Percentiles rank a stretch among this genome's conserved stretches.
These are phyloP conservation scores for Orthonevra nobilis DNA, from an alignment of 2,888 invertebrate genomes.

Conservation along the genomic window DNA sequence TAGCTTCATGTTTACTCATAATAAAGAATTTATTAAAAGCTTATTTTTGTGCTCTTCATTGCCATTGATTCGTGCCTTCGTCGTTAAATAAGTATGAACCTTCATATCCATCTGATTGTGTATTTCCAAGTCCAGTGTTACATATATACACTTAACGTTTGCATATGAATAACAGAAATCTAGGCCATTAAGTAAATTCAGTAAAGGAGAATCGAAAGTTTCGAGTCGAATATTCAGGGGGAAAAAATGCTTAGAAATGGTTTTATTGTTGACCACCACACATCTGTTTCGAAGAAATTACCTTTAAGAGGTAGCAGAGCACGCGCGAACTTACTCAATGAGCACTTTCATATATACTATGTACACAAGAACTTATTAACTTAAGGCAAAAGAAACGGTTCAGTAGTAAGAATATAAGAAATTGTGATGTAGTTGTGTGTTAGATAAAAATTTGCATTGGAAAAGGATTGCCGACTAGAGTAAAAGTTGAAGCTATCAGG, in stretches of 20 bases:
- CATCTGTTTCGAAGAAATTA: slow-evolving; percentile 18
- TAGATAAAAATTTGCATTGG: slow-evolving; percentile 27
- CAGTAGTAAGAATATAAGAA: slow-evolving; percentile 12
- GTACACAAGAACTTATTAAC: slow-evolving; percentile 19
- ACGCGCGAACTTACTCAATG: slow-evolving; percentile 55
- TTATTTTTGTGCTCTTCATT: slow-evolving; percentile 30
- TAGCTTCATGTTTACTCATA: slow-evolving; percentile 35
- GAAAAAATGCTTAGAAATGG: slow-evolving; percentile 31
- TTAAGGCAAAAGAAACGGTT: slow-evolving; percentile 26
- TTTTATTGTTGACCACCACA: slow-evolving; percentile 59
- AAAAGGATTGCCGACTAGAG: slow-evolving; percentile 2
- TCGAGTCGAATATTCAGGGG: slow-evolving; percentile 7
- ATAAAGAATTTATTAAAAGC: slow-evolving; percentile 54
- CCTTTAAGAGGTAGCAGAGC: slow-evolving; percentile 28
- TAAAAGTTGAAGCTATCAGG: slow-evolving; percentile 35
- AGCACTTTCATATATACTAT: slow-evolving; percentile 13
- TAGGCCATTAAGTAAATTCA: slow-evolving; percentile 48
- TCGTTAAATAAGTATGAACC: not conserved
- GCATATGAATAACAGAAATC: slow-evolving; percentile 52
- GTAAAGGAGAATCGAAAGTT: slow-evolving; percentile 60
- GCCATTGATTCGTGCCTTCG: slow-evolving; percentile 3
- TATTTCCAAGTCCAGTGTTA: slow-evolving; percentile 28
- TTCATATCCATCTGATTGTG: not conserved
- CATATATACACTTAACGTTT: slow-evolving; percentile 33
- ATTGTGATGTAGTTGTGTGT: slow-evolving; percentile 13